A percentile compares a stretch with the other conserved stretches of the same genome.
These are phyloP conservation scores for Trilocha varians DNA, from an alignment of 2,888 invertebrate genomes.

Conservation along the genomic window DNA sequence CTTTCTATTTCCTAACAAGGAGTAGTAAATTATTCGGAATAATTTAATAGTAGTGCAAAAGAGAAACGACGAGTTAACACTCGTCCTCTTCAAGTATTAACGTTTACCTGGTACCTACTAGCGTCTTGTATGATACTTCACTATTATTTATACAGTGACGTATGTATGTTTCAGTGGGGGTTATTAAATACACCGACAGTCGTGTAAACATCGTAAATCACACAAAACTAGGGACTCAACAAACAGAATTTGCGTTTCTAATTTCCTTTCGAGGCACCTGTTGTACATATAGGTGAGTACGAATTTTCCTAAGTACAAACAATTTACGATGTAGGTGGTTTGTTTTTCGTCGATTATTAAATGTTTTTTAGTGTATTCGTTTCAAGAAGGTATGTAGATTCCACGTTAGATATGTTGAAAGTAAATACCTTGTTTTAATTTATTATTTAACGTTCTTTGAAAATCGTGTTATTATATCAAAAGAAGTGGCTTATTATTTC, in stretches of 20 bases:
- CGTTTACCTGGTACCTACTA: neutral
- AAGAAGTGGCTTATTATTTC: too few relatives aligned
- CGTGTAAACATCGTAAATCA: conserved; percentile 59
- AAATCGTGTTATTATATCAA: too few relatives aligned
- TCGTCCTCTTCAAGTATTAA: neutral
- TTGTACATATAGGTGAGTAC: neutral
- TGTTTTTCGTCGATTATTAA: too few relatives aligned
- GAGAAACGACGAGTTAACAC: neutral
- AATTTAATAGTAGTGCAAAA: neutral
- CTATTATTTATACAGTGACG: conserved; percentile 32
- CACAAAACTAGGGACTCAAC: conserved; percentile 48
- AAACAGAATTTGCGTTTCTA: conserved; percentile 55
- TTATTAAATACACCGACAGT: conserved; percentile 54
- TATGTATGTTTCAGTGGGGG: conserved; percentile 41
- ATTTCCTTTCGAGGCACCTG: conserved; percentile 28
- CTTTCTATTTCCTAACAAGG: too few relatives aligned
- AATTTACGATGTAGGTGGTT: too few relatives aligned
- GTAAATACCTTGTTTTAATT: too few relatives aligned
- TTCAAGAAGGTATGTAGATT: too few relatives aligned
- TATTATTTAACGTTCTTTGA: too few relatives aligned
- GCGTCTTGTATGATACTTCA: conserved; percentile 14
- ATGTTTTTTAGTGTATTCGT: too few relatives aligned
- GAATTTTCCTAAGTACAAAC: too few relatives aligned
- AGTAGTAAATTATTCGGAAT: too few relatives aligned
- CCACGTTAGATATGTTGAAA: too few relatives aligned